Conservation (phyloP, 2,113 vertebrate genomes). For the Struthio camelus region DNA sequence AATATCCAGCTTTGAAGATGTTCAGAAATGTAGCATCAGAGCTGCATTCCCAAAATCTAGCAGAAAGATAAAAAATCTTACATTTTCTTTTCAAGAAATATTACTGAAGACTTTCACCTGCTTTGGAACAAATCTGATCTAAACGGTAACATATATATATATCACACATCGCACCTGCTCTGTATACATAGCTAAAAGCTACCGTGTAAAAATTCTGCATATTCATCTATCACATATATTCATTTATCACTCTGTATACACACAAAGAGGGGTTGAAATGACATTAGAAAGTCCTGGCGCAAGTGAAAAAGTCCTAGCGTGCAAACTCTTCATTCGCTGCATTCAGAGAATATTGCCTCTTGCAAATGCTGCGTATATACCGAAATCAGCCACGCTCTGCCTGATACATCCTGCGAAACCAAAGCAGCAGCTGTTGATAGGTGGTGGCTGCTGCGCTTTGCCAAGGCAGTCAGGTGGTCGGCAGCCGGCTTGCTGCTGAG, state of each 20-base stretch:
- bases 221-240: neutral
- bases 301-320: no score
- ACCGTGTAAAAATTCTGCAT: neutral
- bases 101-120: neutral
- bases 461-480: neutral
- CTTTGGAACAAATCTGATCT: neutral
- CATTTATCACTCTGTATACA: neutral
- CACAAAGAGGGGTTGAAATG: neutral
- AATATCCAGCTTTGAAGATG: neutral
- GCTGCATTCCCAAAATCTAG: neutral
- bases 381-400: neutral
- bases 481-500: neutral
- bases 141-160: neutral
- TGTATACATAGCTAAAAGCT: neutral
- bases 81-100: neutral
- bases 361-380: neutral
- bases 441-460: neutral
- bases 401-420: neutral
- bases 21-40: conserved; percentile 13
- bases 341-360: neutral
- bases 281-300: neutral
- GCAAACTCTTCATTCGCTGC: neutral
- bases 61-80: neutral
- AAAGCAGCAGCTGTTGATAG: fast-evolving
- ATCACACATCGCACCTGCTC: neutral